Evolutionary conservation across 2,797 vertebrate genomes (phyloP).

Genomic region (Myripristis jacobus): DNA sequence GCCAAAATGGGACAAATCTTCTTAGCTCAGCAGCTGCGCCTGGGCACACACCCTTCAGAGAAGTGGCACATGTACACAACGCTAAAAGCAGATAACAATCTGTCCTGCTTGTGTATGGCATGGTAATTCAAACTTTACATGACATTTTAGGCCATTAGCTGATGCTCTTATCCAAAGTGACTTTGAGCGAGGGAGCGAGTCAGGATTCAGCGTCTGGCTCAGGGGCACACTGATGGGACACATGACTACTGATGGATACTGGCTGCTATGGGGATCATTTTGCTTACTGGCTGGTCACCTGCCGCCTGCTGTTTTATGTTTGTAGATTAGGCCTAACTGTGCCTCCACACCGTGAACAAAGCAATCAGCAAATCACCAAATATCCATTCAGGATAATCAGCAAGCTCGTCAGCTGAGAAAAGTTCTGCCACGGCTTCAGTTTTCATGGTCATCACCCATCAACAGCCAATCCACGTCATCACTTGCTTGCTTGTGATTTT

Average conservation of each 20-base stretch:
- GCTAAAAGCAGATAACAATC: conserved; percentile 28
- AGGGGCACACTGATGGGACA: conserved; percentile 41
- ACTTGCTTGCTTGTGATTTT: too few species aligned
- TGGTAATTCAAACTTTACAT: conserved; percentile 42
- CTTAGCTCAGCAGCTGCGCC: not conserved
- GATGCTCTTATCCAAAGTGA: conserved; percentile 45
- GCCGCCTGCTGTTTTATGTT: too few species aligned
- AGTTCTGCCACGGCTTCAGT: too few species aligned
- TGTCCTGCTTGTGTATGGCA: conserved; percentile 43
- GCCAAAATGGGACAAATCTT: not conserved
- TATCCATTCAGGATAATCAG: too few species aligned
- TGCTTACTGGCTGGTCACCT: too few species aligned
- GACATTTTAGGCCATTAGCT: conserved; percentile 43
- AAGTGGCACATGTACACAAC: not conserved
- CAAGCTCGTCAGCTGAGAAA: too few species aligned
- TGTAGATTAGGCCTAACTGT: too few species aligned
- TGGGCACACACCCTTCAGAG: not conserved
- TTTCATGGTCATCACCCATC: too few species aligned
- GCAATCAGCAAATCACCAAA: too few species aligned
- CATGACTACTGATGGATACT: conserved; percentile 16
- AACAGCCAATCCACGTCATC: too few species aligned
- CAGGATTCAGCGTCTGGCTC: conserved; percentile 27
- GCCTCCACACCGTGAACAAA: too few species aligned
- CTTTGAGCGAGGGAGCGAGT: conserved; percentile 32
- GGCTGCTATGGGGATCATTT: conserved; percentile 34